Base-by-base conservation (phyloP, 1,140 invertebrate species). In the Tetragonula clypearis region DNA sequence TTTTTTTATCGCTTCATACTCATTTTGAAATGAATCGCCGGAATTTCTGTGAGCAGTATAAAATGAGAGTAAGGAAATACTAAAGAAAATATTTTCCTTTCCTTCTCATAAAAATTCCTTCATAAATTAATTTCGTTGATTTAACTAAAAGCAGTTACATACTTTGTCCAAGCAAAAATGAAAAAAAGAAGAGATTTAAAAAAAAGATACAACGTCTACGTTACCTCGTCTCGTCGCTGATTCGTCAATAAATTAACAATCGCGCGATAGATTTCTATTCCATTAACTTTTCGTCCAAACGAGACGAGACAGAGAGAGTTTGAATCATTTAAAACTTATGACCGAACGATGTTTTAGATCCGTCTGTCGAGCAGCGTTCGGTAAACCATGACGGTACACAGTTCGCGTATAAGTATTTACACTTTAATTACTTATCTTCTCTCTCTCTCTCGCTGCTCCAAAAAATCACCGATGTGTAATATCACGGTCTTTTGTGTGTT, bases 401-500 rank as follows among this genome's bases (percentile, higher is more conserved):
- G 66, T 73, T 41, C 77, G 78, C 58, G 71, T 58, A 86, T 56
- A 88, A 82, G 53, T 82, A 84, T 79, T 62, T 26, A 62, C 68
- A 65, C 82, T 87, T 88, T 92, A 90, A 91, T 92, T 90, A 85
- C 89, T 86, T 81, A 84, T 91, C 91, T 91, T 92, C 84, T 78
- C 41, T 49, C 41, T 49, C 41, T 49, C 41, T 78, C 87, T 84
- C 73, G 72, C 41, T 84, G 92, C 85, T 92, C 92, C 91, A 92
- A 92, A 93, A 93, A 93, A 79, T 77, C 91, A 93, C 68, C 91
- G 91, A 90, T 90, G 90, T 90, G 91, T 91, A 83, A 88, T 90
- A 88, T 49, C 41, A 49, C 58, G 62, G 76, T 26, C 58, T 65
- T 79, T 84, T 84, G 77, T 79, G 41, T 35, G 68, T 11, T 9